Base-by-base conservation (phyloP, 2,888 invertebrate species). In the Ectemnius continuus region DNA sequence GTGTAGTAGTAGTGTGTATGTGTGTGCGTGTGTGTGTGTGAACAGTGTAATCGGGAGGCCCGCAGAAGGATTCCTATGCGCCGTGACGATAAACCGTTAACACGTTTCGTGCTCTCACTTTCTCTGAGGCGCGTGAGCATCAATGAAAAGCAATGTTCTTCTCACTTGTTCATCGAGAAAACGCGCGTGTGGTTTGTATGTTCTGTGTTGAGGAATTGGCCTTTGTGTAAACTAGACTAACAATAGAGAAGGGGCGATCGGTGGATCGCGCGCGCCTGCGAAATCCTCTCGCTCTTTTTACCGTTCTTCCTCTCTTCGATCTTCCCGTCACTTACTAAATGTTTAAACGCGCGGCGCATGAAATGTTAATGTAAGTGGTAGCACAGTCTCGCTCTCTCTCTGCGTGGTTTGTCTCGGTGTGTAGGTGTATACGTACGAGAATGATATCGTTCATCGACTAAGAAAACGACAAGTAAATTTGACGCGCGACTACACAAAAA, bases 391-490 rank as follows among this genome's bases (percentile, higher is more conserved):
- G 14, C 26, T 58, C 8, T 58, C 26, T 23, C 20, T 58, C 20
- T 20, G 8, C 26, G 20, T 58, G 8, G 20, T 20, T 58, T 58
- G 36, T 36, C 36, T 36, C 36, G 36, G 36, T 11, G 36, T 36
- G 36, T 36, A 36, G 8, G 36, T 23, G 36, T 36, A 36, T 23
- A 23, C 23, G 23, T 23, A 36, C 36, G 36, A 36, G 36, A 11
- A 36, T 11, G 36, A 36, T 36, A 8, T 11, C 36, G 74, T 67
- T 16, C 67, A 65, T 76, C 67, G 57, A 82, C 83, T 81, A 81
- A 84, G 81, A 85, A 80, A 84, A 70, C 73, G 81, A 80, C 78
- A 78, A 73, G 75, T 36, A 84, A 84, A 85, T 86, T 80, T 73
- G 77, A 80, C 81, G 79, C 77, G 79, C 80, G 74, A 85, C 52